A percentile compares a stretch with the other conserved stretches of the same genome.
Evolutionary conservation across 2,113 vertebrate genomes (phyloP).

Genomic region (Oenanthe oenanthe): DNA sequence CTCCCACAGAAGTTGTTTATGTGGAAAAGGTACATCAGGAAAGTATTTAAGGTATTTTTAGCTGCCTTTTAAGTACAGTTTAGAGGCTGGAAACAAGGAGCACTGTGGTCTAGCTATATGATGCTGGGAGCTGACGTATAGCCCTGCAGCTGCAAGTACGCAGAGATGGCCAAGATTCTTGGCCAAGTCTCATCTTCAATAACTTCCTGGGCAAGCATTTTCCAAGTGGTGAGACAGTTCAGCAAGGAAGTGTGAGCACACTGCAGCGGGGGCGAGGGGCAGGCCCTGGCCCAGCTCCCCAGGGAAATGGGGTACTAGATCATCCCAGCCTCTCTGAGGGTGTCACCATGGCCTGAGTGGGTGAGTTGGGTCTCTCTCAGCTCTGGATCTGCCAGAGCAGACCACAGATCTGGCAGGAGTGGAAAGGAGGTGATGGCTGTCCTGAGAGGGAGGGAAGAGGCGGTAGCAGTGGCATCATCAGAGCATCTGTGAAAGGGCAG

Average conservation of each 20-base stretch:
- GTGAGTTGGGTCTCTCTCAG: not conserved
- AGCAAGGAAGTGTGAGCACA: not conserved
- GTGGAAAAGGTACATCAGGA: conserved; percentile 49
- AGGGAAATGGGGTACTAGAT: not conserved
- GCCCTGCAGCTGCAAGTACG: conserved; percentile 39
- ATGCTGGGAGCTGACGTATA: conserved; percentile 17
- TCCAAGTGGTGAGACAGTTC: not conserved
- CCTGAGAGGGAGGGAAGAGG: not conserved
- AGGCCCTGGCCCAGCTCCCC: not conserved
- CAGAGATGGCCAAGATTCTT: not conserved
- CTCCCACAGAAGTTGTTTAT: conserved; percentile 47
- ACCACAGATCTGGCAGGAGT: not conserved
- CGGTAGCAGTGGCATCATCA: not conserved
- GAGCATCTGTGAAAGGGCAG: not conserved
- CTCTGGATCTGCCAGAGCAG: not conserved
- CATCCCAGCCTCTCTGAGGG: not conserved
- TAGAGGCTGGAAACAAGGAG: conserved; percentile 25
- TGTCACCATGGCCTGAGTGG: not conserved
- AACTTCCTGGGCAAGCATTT: not conserved
- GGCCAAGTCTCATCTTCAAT: not conserved
- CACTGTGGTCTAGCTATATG: conserved; percentile 36
- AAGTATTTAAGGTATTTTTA: conserved; percentile 63
- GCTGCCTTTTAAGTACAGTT: conserved; percentile 7
- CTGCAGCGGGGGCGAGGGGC: not conserved
- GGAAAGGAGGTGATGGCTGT: not conserved